Conservation (phyloP, 2,797 vertebrate species). For the Iguana delicatissima region DNA sequence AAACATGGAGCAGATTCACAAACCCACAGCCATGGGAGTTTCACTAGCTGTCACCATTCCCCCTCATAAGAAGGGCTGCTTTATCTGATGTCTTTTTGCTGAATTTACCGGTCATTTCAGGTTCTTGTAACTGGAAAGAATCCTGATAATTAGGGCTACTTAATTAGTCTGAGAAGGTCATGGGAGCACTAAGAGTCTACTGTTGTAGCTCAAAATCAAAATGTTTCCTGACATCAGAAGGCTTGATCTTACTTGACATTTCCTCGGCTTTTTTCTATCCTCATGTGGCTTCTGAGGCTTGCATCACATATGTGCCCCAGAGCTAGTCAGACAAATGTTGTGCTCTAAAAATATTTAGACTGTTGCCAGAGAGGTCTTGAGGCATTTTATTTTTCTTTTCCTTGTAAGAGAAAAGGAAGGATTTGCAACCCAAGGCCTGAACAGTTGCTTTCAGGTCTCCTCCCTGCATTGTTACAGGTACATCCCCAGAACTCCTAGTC, state of each 20-base stretch:
- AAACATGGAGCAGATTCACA: too few relatives aligned
- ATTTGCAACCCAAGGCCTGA: slow-evolving; percentile 4
- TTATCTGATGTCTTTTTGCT: slow-evolving; percentile 47
- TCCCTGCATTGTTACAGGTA: not conserved
- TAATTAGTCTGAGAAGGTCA: slow-evolving; percentile 64
- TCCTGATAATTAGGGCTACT: slow-evolving; percentile 64
- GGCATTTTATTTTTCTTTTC: not conserved
- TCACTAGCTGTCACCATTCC: too few relatives aligned
- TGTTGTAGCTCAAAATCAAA: slow-evolving; percentile 69
- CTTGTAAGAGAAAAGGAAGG: not conserved
- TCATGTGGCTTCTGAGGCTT: slow-evolving; percentile 50
- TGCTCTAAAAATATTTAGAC: not conserved
- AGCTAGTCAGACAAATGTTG: slow-evolving; percentile 19
- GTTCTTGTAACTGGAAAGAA: slow-evolving; percentile 62
- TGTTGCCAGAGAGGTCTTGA: not conserved
- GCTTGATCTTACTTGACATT: slow-evolving; percentile 55
- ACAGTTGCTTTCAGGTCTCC: not conserved
- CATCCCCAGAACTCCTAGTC: not conserved
- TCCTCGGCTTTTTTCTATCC: slow-evolving; percentile 52
- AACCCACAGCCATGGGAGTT: too few relatives aligned
- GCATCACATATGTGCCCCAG: slow-evolving; percentile 27
- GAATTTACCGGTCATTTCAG: slow-evolving; percentile 57
- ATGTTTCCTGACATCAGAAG: slow-evolving; percentile 59
- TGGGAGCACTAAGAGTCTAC: slow-evolving; percentile 59
- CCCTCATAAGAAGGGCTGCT: not conserved